phyloP scores from a whole-genome alignment of 2,113 vertebrate genomes.

The Actinemys pallida region DNA sequence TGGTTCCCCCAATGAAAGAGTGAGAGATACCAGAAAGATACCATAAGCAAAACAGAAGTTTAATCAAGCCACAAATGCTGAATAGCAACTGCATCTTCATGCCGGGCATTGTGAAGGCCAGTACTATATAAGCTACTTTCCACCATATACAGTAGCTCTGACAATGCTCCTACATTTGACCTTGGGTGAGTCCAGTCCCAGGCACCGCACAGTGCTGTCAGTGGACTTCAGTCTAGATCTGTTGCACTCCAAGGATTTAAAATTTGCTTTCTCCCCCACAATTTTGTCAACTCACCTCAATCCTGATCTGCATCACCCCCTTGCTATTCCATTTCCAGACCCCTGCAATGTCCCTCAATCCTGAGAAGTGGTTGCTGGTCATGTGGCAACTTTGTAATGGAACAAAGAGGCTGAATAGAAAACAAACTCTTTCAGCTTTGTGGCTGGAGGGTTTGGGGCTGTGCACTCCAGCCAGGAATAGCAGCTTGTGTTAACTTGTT shows the following conservation, averaged over 20 bases:
- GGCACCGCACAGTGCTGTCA: not conserved
- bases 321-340: not conserved
- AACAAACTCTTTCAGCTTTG: not conserved
- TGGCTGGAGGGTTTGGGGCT: not conserved
- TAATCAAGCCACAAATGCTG: not conserved
- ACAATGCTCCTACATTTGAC: not conserved
- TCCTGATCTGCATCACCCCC: not conserved
- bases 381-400: not conserved
- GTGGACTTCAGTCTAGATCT: not conserved
- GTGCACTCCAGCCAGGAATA: not conserved
- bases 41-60: not conserved
- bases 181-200: not conserved
- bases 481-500: not conserved
- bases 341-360: not conserved
- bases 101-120: not conserved
- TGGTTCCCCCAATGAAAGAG: not conserved
- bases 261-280: not conserved
- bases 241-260: not conserved
- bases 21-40: not conserved
- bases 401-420: not conserved
- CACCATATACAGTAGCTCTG: not conserved
- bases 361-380: not conserved
- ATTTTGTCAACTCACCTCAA: not conserved
- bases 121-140: not conserved
- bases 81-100: not conserved